Conservation (phyloP, 2,888 invertebrate genomes). For the Resseliella maxima region DNA sequence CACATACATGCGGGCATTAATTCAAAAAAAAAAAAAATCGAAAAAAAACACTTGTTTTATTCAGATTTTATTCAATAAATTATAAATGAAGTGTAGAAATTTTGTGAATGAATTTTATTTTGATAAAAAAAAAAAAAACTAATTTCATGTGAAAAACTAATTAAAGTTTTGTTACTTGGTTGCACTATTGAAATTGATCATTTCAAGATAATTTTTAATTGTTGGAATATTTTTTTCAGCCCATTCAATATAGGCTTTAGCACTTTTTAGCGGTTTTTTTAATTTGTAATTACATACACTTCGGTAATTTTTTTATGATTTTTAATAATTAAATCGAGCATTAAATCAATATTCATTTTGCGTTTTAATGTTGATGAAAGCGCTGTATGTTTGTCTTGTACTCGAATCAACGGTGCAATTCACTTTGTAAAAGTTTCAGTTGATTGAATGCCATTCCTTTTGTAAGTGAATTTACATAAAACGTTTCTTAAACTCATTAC, state of each 20-base stretch:
- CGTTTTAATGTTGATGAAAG: not conserved
- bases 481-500: no score
- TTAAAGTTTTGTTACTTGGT: no score
- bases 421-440: no score
- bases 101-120: not conserved
- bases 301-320: not conserved
- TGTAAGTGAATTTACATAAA: no score
- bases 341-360: not conserved
- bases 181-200: not conserved
- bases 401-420: no score
- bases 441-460: no score
- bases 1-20: no score
- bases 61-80: constrained; percentile 38
- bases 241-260: constrained; percentile 65
- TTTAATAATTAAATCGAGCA: not conserved
- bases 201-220: constrained; percentile 61
- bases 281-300: not conserved
- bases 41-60: not conserved
- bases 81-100: not conserved
- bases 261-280: constrained; percentile 62
- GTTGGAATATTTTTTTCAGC: constrained; percentile 61
- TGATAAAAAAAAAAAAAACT: not conserved
- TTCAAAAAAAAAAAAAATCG: not conserved
- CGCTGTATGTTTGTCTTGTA: not conserved
- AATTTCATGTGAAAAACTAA: not conserved